Percentiles rank a stretch among this genome's conserved stretches.
phyloP scores from a whole-genome alignment of 2,797 vertebrate genomes.

The Neostethus bicornis region DNA sequence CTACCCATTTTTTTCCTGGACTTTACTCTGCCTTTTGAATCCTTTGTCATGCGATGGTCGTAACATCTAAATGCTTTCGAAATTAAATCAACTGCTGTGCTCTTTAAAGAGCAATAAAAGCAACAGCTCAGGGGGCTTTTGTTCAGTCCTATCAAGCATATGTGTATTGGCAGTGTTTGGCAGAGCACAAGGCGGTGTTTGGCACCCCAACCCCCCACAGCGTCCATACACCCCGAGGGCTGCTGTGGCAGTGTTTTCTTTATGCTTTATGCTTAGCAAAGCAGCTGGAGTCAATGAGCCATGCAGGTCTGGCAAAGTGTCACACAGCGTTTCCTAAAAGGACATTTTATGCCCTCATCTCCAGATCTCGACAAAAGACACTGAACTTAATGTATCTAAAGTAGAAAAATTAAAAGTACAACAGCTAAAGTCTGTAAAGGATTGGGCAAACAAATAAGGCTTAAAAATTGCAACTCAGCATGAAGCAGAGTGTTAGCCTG shows the following conservation, averaged over 20 bases:
- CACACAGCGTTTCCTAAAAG: constrained; percentile 60
- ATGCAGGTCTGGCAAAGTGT: constrained; percentile 66
- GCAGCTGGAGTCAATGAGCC: constrained; percentile 80
- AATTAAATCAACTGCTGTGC: constrained; percentile 65
- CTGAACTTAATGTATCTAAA: constrained; percentile 37
- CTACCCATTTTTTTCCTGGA: constrained; percentile 16
- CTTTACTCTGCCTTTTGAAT: constrained; percentile 28
- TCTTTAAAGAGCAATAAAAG: constrained; percentile 68
- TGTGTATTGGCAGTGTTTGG: constrained; percentile 69
- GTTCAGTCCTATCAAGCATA: constrained; percentile 65
- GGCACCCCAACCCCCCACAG: constrained; percentile 50
- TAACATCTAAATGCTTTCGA: constrained; percentile 51
- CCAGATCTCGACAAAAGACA: constrained; percentile 39
- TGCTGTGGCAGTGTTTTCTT: constrained; percentile 68
- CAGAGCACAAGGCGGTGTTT: constrained; percentile 62
- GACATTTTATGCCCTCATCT: constrained; percentile 55
- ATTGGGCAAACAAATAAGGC: neutral
- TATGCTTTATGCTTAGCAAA: constrained; percentile 75
- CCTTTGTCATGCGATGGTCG: constrained; percentile 49
- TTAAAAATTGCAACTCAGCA: constrained; percentile 11
- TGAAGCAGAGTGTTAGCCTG: neutral
- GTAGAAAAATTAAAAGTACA: constrained; percentile 6
- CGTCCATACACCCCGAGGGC: constrained; percentile 56
- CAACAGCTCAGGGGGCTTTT: constrained; percentile 71
- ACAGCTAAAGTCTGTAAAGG: constrained; percentile 5